Evolutionary conservation across 37 sponge, comb jelly and placozoan species (phyloP), one percentile per base, ranked within the genome.

Genomic region (Ephydatia muelleri): DNA sequence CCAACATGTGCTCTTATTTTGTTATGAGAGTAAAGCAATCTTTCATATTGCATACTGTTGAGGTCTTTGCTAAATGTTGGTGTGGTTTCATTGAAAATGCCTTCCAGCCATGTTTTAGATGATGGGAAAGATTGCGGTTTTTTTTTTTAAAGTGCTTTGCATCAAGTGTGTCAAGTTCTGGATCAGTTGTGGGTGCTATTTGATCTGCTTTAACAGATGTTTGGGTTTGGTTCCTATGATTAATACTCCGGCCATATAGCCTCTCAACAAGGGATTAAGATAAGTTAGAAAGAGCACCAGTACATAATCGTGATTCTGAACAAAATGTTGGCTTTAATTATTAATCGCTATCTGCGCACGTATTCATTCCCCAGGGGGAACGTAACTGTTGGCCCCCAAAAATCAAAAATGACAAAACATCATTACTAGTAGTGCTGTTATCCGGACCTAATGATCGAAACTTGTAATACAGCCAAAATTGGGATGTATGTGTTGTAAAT

Each of bases 1-100:
- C 57, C 57, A 57, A 57, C 57, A 57, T 57, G 57, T 57, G 57
- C 57, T 57, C 57, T 57, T 57, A 57, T 57, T 57, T 57, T 57
- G 57, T 57, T 57, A 57, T 57, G 57, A 19, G 57, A 57, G 57
- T 57, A 57, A 57, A 43, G 47, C 47, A 43, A 43, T 43, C 47
- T 43, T 43, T 43, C 47, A 57, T 57, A 57, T 19, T 57, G 57
- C 57, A 57, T 57, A 57, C 57, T 57, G 57, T 57, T 57, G 57
- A 57, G 57, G 57, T 57, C 57, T 57, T 57, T 57, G 57, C 57
- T 57, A 57, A 57, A 57, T 57, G 57, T 57, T 14, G 57, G 57
- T 57, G 57, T 57, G 57, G 19, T 57, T 57, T 57, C 57, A 57
- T 57, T 57, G 57, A 57, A 57, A 57, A 57, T 57, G 57, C 57